Base-by-base conservation (phyloP, 2,797 vertebrate genomes). In the Pangasius larnaudii region DNA sequence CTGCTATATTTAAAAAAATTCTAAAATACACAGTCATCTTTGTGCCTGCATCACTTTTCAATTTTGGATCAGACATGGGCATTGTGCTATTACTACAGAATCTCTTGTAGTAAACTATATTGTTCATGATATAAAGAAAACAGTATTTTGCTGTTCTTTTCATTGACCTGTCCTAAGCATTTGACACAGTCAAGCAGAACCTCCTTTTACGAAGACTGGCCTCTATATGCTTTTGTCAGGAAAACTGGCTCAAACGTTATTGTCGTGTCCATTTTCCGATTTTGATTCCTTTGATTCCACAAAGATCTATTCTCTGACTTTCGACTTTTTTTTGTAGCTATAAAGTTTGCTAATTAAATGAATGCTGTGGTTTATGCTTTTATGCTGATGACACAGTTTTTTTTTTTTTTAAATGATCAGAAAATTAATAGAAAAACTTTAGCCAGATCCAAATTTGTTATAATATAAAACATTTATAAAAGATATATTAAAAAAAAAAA, bases 41-140 rank as follows among this genome's bases (percentile, higher is more conserved):
- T 8, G 2, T n/a, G 13, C 24, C 24, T 61, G 11, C 5, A 63
- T 61, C 79, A 46, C 80, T 63, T 36, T 82, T 82, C 14, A 65
- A 39, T 65, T 65, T 63, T 22, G 14, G 13, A 67, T 30, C 27
- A 42, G 16, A 65, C 39, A 9, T 56, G 30, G 46, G 8, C 46
- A 51, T 71, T 53, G 49, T 36, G 65, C 65, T 39, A 39, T 85
- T 71, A 85, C 22, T 72, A 67, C 10, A 56, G 22, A 85, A 71
- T 56, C 19, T 53, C 22, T 71, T 27, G 10, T 24, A 6, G 49
- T 72, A 56, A 85, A 85, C 71, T 30, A 71, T 85, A 36, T 71
- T 72, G 46, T 72, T 85, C 83, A 51, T 46, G 46, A 9, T 46
- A 46, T 46, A 71, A 22, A 72, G n/a, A 67, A 85, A 85, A 72